phyloP scores from a whole-genome alignment of 2,113 vertebrate species.

The Callipepla squamata region DNA sequence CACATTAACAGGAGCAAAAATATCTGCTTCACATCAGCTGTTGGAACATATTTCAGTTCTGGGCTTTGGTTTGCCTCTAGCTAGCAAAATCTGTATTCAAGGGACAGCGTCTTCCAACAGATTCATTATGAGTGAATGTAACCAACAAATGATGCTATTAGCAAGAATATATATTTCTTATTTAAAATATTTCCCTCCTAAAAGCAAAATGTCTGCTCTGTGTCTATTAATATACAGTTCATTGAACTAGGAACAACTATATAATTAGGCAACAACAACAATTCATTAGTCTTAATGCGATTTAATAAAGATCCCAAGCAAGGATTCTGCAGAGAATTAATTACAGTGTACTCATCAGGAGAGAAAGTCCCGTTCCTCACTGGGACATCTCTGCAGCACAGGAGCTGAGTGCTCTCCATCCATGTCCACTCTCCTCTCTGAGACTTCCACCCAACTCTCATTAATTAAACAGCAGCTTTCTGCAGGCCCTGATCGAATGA shows the following conservation, averaged over 20 bases:
- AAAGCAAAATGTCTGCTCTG: background rate
- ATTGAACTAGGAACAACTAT: conserved; percentile 68
- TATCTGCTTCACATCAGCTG: background rate
- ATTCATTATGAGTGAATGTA: background rate
- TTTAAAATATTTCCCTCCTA: conserved; percentile 5
- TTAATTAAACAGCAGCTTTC: conserved; percentile 39
- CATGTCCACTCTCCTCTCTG: background rate
- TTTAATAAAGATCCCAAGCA: conserved; percentile 67
- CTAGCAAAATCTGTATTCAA: background rate
- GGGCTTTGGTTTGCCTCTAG: background rate
- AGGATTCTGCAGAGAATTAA: conserved; percentile 72
- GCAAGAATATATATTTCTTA: background rate
- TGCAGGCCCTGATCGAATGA: background rate
- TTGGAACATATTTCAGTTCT: background rate
- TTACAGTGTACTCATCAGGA: conserved; percentile 54
- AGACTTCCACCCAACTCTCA: background rate
- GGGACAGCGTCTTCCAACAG: background rate
- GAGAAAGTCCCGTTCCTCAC: background rate
- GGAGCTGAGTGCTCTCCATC: background rate
- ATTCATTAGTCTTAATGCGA: conserved; percentile 71
- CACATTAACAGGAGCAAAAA: background rate
- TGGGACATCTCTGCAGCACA: background rate
- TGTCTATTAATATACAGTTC: conserved; percentile 57
- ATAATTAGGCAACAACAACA: conserved; percentile 73
- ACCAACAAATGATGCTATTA: background rate